Base-by-base conservation (phyloP, 2,888 invertebrate genomes). In the Diadegma fenestrale region DNA sequence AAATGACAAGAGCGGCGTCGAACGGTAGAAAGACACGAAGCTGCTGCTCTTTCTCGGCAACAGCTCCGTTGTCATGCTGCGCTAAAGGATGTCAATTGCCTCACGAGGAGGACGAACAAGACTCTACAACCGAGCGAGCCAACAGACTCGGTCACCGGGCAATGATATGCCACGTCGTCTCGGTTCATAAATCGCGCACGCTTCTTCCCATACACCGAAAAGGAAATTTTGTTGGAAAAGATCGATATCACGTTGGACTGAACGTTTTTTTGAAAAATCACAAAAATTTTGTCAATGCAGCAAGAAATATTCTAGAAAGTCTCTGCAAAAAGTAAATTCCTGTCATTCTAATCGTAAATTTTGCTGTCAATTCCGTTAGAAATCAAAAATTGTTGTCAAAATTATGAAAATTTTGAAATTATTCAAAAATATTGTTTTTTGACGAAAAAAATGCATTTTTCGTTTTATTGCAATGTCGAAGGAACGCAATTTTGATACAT, bases 61-160 rank as follows among this genome's bases (percentile, higher is more conserved):
- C 86, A 88, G 87, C 89, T 88, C 88, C 88, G 89, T 89, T 90
- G 86, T 82, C 88, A 77, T 79, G 86, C 82, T 66, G 79, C 85
- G 86, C 89, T 88, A 87, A 91, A 91, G 90, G 90, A 91, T 91
- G 90, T 90, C 91, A 91, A 91, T 91, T 91, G 91, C 88, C 72
- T 83, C 75, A 85, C 63, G 66, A 78, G 69, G 77, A 72, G 72
- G 81, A 85, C 75, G 86, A 85, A 88, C 88, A 89, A 80, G 88
- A 88, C 85, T n/a, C n/a, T 83, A 87, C 88, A 75, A 61, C 26
- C 19, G 61, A 63, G 79, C 51, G 69, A 69, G 72, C 41, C 54
- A 22, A 73, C 80, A 54, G 85, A 87, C 87, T 87, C 86, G 86
- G 85, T 87, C 87, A 86, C 78, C 86, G 80, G 80, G 78, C 80